Evolutionary conservation across 2,888 invertebrate genomes (phyloP).

Genomic region (Eupithecia tripunctaria): DNA sequence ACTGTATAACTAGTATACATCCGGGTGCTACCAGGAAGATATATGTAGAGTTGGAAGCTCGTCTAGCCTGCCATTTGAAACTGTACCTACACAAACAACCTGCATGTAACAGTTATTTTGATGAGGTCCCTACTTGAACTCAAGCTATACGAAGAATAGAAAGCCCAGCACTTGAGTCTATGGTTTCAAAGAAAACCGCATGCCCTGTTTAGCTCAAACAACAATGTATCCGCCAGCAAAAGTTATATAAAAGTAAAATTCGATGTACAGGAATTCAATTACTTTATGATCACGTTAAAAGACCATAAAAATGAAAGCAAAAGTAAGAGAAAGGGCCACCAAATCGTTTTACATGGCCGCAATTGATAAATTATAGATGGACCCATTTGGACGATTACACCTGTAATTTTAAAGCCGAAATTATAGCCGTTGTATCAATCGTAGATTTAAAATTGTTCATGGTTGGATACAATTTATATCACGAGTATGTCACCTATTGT

Average conservation of each 20-base stretch:
- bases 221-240: neutral
- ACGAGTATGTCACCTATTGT: constrained; percentile 23
- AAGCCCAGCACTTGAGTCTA: neutral
- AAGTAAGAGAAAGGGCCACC: constrained; percentile 44
- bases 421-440: constrained; percentile 58
- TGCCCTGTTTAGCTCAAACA: neutral
- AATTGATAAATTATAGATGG: constrained; percentile 63
- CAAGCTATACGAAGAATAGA: neutral
- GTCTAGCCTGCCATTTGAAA: neutral
- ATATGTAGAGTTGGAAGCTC: neutral
- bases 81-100: constrained; percentile 6
- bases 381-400: constrained; percentile 67
- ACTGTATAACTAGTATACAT: neutral
- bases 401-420: constrained; percentile 64
- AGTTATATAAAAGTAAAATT: constrained; percentile 1
- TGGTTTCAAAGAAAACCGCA: neutral
- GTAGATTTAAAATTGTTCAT: constrained; percentile 16
- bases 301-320: constrained; percentile 31
- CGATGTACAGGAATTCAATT: constrained; percentile 24
- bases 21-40: neutral
- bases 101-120: constrained; percentile 4
- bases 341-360: constrained; percentile 62
- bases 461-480: constrained; percentile 15
- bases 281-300: constrained; percentile 28
- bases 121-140: neutral